Evolutionary conservation across 2,797 vertebrate genomes (phyloP).

Genomic region (Aphelocoma californica): DNA sequence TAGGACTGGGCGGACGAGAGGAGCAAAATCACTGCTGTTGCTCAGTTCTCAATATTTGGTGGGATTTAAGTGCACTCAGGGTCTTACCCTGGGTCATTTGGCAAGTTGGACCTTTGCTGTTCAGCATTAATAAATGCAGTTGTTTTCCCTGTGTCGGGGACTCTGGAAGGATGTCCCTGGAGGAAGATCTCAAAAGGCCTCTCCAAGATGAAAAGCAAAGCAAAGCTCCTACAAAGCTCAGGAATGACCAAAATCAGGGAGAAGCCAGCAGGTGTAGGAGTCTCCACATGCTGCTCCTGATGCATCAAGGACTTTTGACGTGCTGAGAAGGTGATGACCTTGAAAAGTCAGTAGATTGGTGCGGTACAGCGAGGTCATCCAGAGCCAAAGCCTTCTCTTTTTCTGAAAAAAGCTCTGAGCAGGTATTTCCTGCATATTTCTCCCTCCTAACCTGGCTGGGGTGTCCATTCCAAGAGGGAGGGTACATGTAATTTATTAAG

Average conservation of each 20-base stretch:
- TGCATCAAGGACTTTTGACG: neutral
- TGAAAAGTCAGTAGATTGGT: neutral
- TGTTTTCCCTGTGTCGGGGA: rapidly evolving
- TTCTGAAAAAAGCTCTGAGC: neutral
- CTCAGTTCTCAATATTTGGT: neutral
- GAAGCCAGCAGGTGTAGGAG: neutral
- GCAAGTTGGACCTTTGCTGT: neutral
- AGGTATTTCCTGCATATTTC: constrained; percentile 41
- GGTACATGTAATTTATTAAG: constrained; percentile 11
- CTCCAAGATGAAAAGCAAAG: neutral
- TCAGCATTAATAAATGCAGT: neutral
- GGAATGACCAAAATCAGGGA: neutral
- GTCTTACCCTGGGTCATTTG: neutral
- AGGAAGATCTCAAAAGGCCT: neutral
- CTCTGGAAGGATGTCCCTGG: rapidly evolving
- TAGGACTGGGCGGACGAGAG: neutral
- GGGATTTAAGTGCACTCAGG: neutral
- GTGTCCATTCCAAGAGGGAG: constrained; percentile 39
- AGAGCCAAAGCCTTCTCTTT: neutral
- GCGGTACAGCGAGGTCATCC: neutral
- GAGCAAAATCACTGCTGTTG: neutral
- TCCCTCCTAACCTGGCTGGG: neutral
- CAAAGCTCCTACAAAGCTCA: neutral
- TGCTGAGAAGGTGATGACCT: neutral
- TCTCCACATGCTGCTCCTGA: neutral